A percentile compares a stretch with the other conserved stretches of the same genome.
Evolutionary conservation across 2,797 vertebrate genomes (phyloP).

Genomic region (Pteropus rufus): DNA sequence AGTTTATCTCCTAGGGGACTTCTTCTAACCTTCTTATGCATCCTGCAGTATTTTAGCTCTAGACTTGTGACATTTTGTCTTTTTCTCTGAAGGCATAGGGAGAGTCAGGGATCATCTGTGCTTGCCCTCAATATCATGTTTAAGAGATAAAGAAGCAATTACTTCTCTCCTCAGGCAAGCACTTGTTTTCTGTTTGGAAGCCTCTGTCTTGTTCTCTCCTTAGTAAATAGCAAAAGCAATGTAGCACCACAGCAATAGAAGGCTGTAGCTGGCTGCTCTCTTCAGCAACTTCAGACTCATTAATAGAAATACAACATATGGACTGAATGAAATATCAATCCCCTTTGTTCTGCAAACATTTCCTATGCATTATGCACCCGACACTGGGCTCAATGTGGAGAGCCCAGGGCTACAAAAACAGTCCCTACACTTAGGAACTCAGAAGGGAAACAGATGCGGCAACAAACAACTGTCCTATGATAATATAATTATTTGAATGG

Average conservation of each 20-base stretch:
- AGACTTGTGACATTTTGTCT: slow-evolving; percentile 59
- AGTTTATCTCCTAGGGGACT: background rate
- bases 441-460: background rate
- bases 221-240: slow-evolving; percentile 12
- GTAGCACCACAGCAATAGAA: background rate
- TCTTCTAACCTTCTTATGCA: slow-evolving; percentile 46
- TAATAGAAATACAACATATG: background rate
- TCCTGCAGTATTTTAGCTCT: slow-evolving; percentile 54
- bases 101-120: slow-evolving; percentile 46
- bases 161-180: slow-evolving; percentile 67
- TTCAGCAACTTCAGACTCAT: background rate
- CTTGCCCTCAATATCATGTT: slow-evolving; percentile 39
- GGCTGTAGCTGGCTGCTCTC: background rate
- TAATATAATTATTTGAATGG: background rate
- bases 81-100: slow-evolving; percentile 53
- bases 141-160: slow-evolving; percentile 75
- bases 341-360: background rate
- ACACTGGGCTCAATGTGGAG: background rate
- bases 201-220: slow-evolving; percentile 1
- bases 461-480: background rate
- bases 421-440: background rate
- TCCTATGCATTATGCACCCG: background rate
- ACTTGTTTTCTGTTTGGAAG: slow-evolving; percentile 31
- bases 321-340: background rate
- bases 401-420: background rate